Base-by-base conservation (phyloP, 2,797 vertebrate genomes). In the Salmo trutta region DNA sequence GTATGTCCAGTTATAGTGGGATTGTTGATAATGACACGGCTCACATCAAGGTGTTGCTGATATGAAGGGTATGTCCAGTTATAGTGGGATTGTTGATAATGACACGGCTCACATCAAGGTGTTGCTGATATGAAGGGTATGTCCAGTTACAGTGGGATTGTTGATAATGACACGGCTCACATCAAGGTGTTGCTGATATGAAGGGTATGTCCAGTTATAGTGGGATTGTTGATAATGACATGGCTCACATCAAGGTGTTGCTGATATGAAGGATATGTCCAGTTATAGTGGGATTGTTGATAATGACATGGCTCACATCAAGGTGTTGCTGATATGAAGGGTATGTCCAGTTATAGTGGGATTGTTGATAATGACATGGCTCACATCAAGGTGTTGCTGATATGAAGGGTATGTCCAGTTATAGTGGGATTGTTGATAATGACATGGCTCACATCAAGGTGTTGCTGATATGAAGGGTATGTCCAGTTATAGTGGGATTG, bases 61-160 rank as follows among this genome's bases (percentile, higher is more conserved):
- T 69, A 67, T 79, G 68, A 75, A 79, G 0, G 41, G 41, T 47
- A 3, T 62, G 59, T 71, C 87, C 76, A 88, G 86, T 88, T 83
- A 29, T 29, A 53, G 52, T 53, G 52, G 12, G 52, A 53, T 3
- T 53, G 52, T 53, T 53, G 29, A 53, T 53, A 10, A 53, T 53
- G 56, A 21, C 56, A 17, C 2, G 19, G 62, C 80, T 81, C 76
- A 75, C 85, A 74, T 74, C 81, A 53, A 41, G 74, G 74, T 78
- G 65, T 69, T 79, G 70, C 59, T 75, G 56, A 76, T 69, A 67
- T 79, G 68, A 75, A 79, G 0, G 41, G 41, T 47, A 3, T 62
- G 59, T 71, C 87, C 76, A 88, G 86, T 88, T 83, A 29, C 2
- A 53, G 52, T 53, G 52, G 12, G 52, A 53, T 3, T 53, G 52